phyloP scores from a whole-genome alignment of 23 tunicate genomes.

The Trididemnum miniatum region DNA sequence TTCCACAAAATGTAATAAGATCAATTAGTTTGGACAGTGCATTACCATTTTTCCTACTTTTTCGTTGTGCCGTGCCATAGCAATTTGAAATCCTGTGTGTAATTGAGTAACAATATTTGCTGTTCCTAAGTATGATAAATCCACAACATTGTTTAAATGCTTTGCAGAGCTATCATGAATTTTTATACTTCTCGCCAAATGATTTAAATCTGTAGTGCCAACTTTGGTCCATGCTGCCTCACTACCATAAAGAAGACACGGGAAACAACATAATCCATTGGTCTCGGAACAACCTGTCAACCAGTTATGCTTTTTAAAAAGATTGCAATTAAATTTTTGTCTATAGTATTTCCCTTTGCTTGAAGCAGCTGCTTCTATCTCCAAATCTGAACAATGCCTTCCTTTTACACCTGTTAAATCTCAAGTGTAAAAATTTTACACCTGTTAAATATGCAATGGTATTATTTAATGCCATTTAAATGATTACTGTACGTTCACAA shows the following conservation, averaged over 20 bases:
- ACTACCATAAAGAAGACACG: constrained; percentile 15
- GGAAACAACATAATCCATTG: constrained; percentile 27
- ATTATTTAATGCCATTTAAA: neutral
- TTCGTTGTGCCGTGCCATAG: neutral
- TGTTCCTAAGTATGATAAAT: neutral
- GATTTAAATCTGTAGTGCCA: neutral
- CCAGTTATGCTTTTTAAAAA: neutral
- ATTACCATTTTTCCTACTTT: neutral
- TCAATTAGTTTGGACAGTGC: constrained; percentile 24
- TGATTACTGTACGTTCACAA: no score
- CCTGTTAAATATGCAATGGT: neutral
- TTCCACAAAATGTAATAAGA: constrained; percentile 21
- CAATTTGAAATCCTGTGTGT: neutral
- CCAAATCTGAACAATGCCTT: neutral
- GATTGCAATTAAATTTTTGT: neutral
- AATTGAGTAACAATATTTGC: constrained; percentile 1
- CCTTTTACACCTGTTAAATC: neutral
- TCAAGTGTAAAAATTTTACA: neutral
- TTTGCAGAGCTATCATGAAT: constrained; percentile 10
- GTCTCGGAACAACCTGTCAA: neutral
- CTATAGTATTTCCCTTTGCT: neutral
- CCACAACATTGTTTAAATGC: constrained; percentile 12
- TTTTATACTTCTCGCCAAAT: neutral
- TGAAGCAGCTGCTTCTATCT: neutral
- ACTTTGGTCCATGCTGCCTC: constrained; percentile 20